Base-by-base conservation (phyloP, 2,113 vertebrate genomes). In the Halichoerus grypus region DNA sequence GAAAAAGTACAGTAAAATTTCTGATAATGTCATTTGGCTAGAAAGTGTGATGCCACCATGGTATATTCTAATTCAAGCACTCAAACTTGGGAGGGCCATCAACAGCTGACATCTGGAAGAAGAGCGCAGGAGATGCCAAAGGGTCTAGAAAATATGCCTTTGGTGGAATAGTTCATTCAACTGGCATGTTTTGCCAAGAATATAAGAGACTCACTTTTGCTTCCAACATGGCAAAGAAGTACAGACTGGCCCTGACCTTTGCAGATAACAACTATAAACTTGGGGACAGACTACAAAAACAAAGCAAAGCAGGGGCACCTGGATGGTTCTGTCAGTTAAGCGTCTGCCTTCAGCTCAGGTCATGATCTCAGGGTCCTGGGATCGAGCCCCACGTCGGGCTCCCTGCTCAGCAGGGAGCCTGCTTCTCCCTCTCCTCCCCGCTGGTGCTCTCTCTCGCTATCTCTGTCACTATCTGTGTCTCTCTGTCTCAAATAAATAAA, bases 371-470 rank as follows among this genome's bases (percentile, higher is more conserved):
- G 67, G 7, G 67, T n/a, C 33, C 33, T n/a, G 67, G 33, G 65
- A n/a, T n/a, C 7, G 0, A 69, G 65, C 16, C 65, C 65, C 33
- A 7, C 6, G 0, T 9, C 3, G 0, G 33, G 16, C 7, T 69
- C 33, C 31, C 28, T 67, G 14, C 65, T 67, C 31, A 16, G 65
- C 14, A 7, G 14, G 31, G 15, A 33, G 31, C 31, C 65, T 7
- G 7, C 33, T 67, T 63, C 26, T 63, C 61, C 28, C 61, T 63
- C 61, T 65, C 63, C 28, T 24, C 31, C 28, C 13, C 28, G 63
- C 63, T 65, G 12, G 28, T 65, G 63, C 1, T 65, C 63, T 31
- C 61, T 65, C 63, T 65, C 5, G 4, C 26, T 31, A 31, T 14
- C 61, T 28, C 61, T 63, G 11, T 31, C 28, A 14, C 61, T 28